These are phyloP conservation scores for Teleogryllus occipitalis DNA, from an alignment of 1,140 invertebrate genomes.

Conservation along the genomic window DNA sequence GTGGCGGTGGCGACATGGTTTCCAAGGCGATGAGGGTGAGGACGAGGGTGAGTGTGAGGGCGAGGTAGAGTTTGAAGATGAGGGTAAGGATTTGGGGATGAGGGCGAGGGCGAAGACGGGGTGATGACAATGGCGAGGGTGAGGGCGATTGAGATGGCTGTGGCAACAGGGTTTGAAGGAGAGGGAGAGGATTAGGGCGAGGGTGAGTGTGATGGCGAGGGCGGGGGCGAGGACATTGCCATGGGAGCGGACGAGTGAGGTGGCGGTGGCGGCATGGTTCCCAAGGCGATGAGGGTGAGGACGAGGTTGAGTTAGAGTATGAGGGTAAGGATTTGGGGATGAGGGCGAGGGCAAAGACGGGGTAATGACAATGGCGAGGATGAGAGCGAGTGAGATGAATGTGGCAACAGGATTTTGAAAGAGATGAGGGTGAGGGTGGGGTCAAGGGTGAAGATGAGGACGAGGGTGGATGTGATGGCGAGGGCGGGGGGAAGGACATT, in stretches of 20 bases:
- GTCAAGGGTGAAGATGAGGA: too few species aligned
- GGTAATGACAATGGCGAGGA: conserved; percentile 4
- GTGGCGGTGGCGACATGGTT: background rate
- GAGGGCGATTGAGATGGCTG: conserved; percentile 13
- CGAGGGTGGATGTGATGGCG: conserved; percentile 18
- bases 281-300: background rate
- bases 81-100: too few species aligned
- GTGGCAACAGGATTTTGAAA: conserved; percentile 19
- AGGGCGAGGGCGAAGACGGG: too few species aligned
- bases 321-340: too few species aligned
- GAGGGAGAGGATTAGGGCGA: too few species aligned
- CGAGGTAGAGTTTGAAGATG: background rate
- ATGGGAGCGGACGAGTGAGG: background rate
- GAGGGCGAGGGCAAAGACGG: too few species aligned
- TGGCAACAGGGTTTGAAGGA: conserved; percentile 19
- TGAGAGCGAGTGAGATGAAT: conserved; percentile 7
- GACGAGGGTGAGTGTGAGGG: background rate
- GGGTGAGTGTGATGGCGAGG: conserved; percentile 17
- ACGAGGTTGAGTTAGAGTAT: background rate
- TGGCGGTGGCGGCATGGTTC: background rate
- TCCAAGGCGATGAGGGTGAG: background rate
- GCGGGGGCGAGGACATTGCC: background rate
- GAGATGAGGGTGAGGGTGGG: too few species aligned
- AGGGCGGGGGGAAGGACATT: background rate
- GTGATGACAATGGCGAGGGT: conserved; percentile 9